Conservation (phyloP, 2,888 invertebrate species). For the Tenthredo livida region DNA sequence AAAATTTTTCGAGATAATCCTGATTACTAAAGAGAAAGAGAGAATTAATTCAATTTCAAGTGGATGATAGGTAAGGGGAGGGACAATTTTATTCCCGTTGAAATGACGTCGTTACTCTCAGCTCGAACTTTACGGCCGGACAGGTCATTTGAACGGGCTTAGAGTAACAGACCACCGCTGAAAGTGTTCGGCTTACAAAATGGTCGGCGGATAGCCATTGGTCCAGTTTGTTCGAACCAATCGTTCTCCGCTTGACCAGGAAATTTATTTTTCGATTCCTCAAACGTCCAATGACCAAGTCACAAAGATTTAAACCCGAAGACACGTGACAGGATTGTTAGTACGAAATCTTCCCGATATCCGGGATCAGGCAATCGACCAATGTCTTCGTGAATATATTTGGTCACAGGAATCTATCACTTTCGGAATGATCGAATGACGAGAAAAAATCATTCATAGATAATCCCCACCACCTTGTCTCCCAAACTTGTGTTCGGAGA, state of each 20-base stretch:
- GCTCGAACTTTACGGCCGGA: conserved; percentile 45
- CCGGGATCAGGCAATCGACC: not conserved
- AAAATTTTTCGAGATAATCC: conserved; percentile 28
- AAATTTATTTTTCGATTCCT: conserved; percentile 45
- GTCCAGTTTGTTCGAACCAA: conserved; percentile 38
- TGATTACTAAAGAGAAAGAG: conserved; percentile 28
- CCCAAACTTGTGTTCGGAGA: not conserved
- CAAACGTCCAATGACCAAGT: conserved; percentile 14
- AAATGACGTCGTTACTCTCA: conserved; percentile 47
- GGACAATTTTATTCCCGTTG: conserved; percentile 45
- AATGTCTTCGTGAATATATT: not conserved
- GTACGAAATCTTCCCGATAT: not conserved
- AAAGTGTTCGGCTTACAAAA: conserved; percentile 47
- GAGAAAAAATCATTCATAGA: not conserved
- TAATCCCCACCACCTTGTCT: not conserved
- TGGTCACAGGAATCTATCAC: not conserved
- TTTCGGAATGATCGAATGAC: not conserved
- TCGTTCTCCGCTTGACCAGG: not conserved
- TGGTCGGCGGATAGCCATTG: conserved; percentile 36
- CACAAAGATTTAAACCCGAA: not conserved
- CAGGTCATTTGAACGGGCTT: conserved; percentile 48
- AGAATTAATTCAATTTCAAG: conserved; percentile 44
- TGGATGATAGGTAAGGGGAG: conserved; percentile 20
- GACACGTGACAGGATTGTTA: not conserved
- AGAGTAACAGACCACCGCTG: conserved; percentile 44